A percentile compares a stretch with the other conserved stretches of the same genome.
Conservation (phyloP, 2,888 invertebrate genomes). For the Lapara coniferarum region DNA sequence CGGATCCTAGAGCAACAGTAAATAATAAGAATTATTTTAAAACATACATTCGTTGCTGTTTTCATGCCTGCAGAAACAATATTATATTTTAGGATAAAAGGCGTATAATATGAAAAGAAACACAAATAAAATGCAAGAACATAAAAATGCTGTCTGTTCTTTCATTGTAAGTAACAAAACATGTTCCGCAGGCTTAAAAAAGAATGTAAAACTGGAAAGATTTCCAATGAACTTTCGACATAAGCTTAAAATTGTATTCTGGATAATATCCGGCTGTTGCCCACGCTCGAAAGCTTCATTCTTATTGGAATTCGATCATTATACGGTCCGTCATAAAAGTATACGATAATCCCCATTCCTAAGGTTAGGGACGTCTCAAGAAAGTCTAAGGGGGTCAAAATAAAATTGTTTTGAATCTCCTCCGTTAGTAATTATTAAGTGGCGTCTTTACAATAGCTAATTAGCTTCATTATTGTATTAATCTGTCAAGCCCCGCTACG, state of each 20-base stretch:
- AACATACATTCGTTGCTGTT: too few relatives aligned
- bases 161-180: too few relatives aligned
- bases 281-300: slow-evolving; percentile 8
- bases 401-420: neutral
- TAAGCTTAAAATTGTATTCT: slow-evolving; percentile 8
- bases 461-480: too few relatives aligned
- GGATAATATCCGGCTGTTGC: slow-evolving; percentile 24
- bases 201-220: neutral
- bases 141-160: too few relatives aligned
- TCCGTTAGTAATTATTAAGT: too few relatives aligned
- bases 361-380: neutral
- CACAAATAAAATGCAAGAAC: too few relatives aligned
- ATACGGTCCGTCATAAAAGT: slow-evolving; percentile 27
- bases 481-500: too few relatives aligned
- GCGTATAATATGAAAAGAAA: neutral
- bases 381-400: neutral
- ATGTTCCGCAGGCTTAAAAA: neutral
- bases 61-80: too few relatives aligned
- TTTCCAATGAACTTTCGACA: slow-evolving; percentile 2
- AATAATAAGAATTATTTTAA: too few relatives aligned
- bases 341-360: slow-evolving; percentile 10
- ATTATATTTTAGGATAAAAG: neutral
- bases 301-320: slow-evolving; percentile 28
- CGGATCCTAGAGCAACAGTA: neutral
- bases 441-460: too few relatives aligned